Evolutionary conservation across 2,797 vertebrate genomes (phyloP), one percentile per base, ranked within the genome.

Genomic region (Amniataba percoides): DNA sequence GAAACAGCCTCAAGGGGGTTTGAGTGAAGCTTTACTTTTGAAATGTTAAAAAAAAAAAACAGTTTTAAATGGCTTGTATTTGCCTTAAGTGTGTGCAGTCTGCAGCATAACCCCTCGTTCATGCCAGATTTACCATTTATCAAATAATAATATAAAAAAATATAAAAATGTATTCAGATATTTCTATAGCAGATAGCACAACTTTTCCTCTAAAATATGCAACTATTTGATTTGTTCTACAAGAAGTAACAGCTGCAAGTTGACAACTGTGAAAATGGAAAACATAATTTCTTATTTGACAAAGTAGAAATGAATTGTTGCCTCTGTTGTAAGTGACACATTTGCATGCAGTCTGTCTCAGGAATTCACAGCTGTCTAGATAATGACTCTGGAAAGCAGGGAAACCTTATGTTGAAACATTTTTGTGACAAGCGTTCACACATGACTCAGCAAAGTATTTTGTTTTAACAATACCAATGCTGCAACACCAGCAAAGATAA

Each of bases 21-120:
- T 64, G 7, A 77, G 46, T 36, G 13, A 78, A 78, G 45, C 51
- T 45, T 55, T 13, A 25, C 27, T 46, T 66, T 25, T 45, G 7
- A 65, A 56, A 51, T 45, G 15, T 63, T 67, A 8, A 67, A 42
- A 42, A 8, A 67, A 42, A 42, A 19, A 43, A 60, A 31, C 8
- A 14, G 45, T 21, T 66, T 14, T 19, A 45, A 71, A 2, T 64
- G 19, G 25, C 39, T 52, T 43, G 8, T 67, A 52, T 67, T 48
- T 59, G 27, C 40, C 27, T 3, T 3, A 31, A 31, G 34, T 36
- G 34, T 7, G 1, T 27, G 56, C 9, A 16, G 0, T 51, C 63
- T 36, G 34, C 34, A 36, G 34, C 8, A 31, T 23, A 2, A 40
- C 21, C 55, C 10, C 14, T 48, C 7, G 2, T 31, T 14, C 23